These are phyloP conservation scores for Valencia hispanica DNA, from an alignment of 2,797 vertebrate species.

Conservation along the genomic window DNA sequence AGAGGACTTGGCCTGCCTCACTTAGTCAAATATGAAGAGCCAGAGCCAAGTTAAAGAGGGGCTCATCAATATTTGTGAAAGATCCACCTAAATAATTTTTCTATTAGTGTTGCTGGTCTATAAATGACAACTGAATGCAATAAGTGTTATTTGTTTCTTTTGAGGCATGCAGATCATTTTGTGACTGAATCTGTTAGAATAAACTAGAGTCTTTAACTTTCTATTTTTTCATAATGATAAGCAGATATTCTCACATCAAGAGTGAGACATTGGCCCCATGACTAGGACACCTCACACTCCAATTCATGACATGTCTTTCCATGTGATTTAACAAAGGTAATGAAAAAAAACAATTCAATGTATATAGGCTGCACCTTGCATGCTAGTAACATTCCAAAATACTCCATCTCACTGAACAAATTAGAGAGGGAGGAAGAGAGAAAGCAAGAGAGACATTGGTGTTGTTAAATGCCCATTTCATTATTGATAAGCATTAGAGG, in stretches of 20 bases:
- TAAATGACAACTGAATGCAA: constrained; percentile 47
- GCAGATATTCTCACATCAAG: constrained; percentile 44
- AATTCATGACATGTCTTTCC: constrained; percentile 23
- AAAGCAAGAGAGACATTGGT: constrained; percentile 42
- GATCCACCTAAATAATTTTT: neutral
- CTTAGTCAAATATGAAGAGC: too few species aligned
- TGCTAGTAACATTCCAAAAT: constrained; percentile 44
- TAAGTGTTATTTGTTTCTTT: constrained; percentile 51
- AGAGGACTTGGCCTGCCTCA: too few species aligned
- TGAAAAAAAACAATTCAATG: constrained; percentile 29
- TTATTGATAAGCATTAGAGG: constrained; percentile 79
- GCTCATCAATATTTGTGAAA: neutral
- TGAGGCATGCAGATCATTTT: constrained; percentile 47
- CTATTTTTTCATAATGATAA: constrained; percentile 49
- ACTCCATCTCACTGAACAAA: constrained; percentile 39
- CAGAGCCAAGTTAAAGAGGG: neutral
- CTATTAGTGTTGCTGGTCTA: constrained; percentile 46
- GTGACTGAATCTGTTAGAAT: constrained; percentile 54
- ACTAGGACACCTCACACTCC: constrained; percentile 17
- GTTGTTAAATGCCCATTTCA: constrained; percentile 77
- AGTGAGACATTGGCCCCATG: constrained; percentile 35
- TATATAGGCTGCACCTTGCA: constrained; percentile 21
- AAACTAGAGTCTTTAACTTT: constrained; percentile 43
- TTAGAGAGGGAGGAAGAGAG: constrained; percentile 1
- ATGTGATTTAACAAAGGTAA: constrained; percentile 44